Conservation (phyloP, 2,113 vertebrate genomes). For the Prunella himalayana region DNA sequence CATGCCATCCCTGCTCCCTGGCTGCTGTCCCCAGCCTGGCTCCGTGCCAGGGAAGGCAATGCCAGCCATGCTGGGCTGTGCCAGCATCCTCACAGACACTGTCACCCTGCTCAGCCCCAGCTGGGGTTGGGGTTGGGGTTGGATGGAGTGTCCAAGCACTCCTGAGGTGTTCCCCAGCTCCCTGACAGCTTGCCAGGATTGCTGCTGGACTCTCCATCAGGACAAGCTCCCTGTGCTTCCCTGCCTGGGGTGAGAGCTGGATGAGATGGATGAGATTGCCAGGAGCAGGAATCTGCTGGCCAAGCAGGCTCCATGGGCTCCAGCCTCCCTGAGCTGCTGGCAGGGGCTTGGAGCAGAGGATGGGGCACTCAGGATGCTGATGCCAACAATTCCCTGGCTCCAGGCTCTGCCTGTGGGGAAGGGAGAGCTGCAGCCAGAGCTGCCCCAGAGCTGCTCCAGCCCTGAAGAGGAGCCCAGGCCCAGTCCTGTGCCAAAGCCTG, state of each 20-base stretch:
- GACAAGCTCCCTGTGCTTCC: not conserved
- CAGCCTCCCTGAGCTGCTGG: not conserved
- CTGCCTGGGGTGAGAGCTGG: rapidly evolving
- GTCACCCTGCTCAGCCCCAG: rapidly evolving
- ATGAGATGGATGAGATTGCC: rapidly evolving
- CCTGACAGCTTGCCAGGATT: not conserved
- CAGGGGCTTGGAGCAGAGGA: not conserved
- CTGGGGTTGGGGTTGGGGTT: rapidly evolving
- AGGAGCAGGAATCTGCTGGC: not conserved
- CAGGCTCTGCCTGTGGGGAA: not conserved
- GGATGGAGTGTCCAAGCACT: rapidly evolving
- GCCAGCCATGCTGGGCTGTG: not conserved
- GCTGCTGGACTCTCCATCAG: not conserved
- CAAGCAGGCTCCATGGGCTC: rapidly evolving
- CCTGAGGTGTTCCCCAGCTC: not conserved
- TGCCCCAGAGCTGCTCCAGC: not conserved
- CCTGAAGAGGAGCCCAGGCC: not conserved
- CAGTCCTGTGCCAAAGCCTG: not conserved
- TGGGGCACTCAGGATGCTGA: not conserved
- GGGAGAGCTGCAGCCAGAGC: not conserved
- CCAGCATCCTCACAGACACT: not conserved
- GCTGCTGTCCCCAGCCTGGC: not conserved
- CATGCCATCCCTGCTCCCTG: not conserved
- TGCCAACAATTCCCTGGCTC: not conserved
- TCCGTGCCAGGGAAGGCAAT: not conserved